Evolutionary conservation across 2,113 vertebrate species (phyloP), one percentile per base, ranked within the genome.

Genomic region (Rhynchomys soricoides): DNA sequence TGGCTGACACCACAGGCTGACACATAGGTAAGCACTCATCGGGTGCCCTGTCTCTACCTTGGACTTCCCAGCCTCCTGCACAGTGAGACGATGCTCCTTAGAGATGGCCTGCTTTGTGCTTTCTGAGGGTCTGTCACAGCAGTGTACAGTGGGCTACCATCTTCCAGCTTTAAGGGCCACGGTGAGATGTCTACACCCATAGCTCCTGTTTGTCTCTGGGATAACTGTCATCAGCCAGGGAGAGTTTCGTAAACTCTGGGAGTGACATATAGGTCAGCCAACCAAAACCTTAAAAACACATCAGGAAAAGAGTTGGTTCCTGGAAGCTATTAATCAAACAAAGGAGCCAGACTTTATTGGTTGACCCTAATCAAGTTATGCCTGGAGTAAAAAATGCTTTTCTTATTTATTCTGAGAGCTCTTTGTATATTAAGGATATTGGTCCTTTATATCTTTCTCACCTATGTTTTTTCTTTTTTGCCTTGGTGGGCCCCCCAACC

Each of bases 371-470:
- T 52, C 50, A 48, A 71, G 71, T 45, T 48, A 10, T 6, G 21
- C 34, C 70, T 11, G 43, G 48, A 45, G 7, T 45, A 64, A 12
- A 22, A 40, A 73, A 62, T 22, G 45, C 4, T 78, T 79, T 50
- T 74, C 81, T 74, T 48, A 57, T 85, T 93, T 95, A 57, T 83
- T n/a, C 70, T 9, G 64, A 95, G 29, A 71, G 52, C 43, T 90
- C 79, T 94, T 92, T 91, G 24, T 5, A 45, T 83, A 24, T n/a
- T 17, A 31, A 74, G 50, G 45, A 17, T 17, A 21, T 37, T 2
- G 12, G 13, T 52, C 52, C 13, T 90, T 92, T 17, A 4, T 24
- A 2, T 57, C 81, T 48, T 85, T 64, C 45, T 37, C 6, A 29
- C 17, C 34, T 83, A 1, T 9, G 34, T 48, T 40, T 66, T n/a